Conservation (phyloP, 1,140 invertebrate genomes). For the Leptinotarsa lineolata region DNA sequence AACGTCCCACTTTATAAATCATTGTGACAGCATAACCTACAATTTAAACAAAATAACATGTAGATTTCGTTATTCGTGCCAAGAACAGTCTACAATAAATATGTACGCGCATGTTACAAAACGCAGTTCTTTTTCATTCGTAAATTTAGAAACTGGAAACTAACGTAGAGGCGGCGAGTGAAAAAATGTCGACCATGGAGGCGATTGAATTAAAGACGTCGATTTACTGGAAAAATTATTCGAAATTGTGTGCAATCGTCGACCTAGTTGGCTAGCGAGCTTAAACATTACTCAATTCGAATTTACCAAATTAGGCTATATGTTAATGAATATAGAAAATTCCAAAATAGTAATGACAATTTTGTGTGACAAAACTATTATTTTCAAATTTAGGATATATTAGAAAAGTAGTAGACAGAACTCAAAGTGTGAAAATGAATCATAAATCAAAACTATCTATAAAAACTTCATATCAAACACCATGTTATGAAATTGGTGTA, state of each 20-base stretch:
- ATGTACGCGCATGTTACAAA: conserved; percentile 9
- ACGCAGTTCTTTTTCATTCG: conserved; percentile 16
- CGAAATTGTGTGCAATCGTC: conserved; percentile 38
- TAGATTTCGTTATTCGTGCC: conserved; percentile 26
- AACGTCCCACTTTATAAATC: conserved; percentile 22
- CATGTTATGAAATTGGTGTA: no score
- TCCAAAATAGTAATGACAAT: no score
- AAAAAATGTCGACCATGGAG: conserved; percentile 32
- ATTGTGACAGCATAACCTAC: conserved; percentile 8
- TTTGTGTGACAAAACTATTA: no score
- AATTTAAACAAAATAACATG: conserved; percentile 25
- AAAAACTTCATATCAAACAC: no score
- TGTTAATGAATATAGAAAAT: neutral
- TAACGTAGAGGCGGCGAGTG: neutral
- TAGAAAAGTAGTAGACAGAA: no score
- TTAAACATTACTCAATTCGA: conserved; percentile 44
- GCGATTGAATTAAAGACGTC: conserved; percentile 30
- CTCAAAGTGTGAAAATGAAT: no score
- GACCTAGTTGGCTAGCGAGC: conserved; percentile 47
- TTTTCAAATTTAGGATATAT: no score
- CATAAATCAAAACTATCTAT: no score
- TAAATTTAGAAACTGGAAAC: conserved; percentile 34
- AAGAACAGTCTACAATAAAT: conserved; percentile 23
- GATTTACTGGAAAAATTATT: conserved; percentile 34
- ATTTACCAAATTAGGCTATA: conserved; percentile 47